Percentiles rank a stretch among this genome's conserved stretches.
Evolutionary conservation across 1,140 invertebrate species (phyloP).

Genomic region (Tachypleus tridentatus): DNA sequence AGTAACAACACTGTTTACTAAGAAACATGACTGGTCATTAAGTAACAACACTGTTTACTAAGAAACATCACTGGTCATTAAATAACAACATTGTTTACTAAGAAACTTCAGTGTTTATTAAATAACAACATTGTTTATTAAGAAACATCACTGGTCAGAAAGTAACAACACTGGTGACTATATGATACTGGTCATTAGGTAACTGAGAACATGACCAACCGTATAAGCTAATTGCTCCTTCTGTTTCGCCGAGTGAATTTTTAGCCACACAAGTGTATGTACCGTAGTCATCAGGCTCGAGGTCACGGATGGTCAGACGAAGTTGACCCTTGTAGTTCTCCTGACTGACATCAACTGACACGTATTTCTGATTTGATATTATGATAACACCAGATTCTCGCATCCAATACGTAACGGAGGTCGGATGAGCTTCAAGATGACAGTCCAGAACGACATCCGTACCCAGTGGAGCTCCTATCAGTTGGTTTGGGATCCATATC

Average conservation of each 20-base stretch:
- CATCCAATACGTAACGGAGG: constrained; percentile 20
- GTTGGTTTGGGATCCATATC: constrained; percentile 36
- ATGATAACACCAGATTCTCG: constrained; percentile 15
- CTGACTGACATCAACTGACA: constrained; percentile 3
- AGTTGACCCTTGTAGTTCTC: constrained; percentile 23
- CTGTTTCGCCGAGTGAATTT: constrained; percentile 83
- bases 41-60: too few relatives aligned
- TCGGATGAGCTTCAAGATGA: constrained; percentile 29
- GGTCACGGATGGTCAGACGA: constrained; percentile 18
- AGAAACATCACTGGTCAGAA: too few relatives aligned
- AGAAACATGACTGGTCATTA: too few relatives aligned
- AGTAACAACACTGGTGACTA: too few relatives aligned
- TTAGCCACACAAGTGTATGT: constrained; percentile 81
- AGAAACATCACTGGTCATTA: too few relatives aligned
- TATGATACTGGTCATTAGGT: too few relatives aligned
- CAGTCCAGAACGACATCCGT: constrained; percentile 34
- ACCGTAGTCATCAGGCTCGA: constrained; percentile 54
- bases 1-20: too few relatives aligned
- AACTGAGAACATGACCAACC: constrained; percentile 46
- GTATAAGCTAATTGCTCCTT: constrained; percentile 77
- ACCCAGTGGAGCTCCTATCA: constrained; percentile 32
- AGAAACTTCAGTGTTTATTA: too few relatives aligned
- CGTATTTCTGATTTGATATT: constrained; percentile 12
- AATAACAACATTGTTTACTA: too few relatives aligned
- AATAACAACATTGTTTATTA: too few relatives aligned